Percentiles rank a stretch among this genome's conserved stretches.
Conservation (phyloP, 2,797 vertebrate genomes). For the Acomys russatus region DNA sequence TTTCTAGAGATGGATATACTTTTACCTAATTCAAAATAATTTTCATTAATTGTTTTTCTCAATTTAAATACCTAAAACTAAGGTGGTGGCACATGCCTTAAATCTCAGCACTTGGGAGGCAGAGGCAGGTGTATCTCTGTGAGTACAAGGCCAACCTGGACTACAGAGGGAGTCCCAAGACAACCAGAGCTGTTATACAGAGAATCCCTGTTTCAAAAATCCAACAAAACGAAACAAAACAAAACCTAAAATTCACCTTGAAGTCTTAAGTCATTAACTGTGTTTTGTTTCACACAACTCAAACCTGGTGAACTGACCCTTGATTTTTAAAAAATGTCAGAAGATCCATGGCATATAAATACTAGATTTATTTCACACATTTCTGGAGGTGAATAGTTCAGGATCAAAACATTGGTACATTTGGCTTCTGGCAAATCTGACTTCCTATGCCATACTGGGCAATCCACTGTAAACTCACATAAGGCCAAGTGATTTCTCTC, state of each 20-base stretch:
- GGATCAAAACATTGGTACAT: background rate
- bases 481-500: background rate
- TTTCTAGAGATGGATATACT: background rate
- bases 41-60: background rate
- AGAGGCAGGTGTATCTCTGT: no score
- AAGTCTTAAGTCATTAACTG: background rate
- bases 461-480: background rate
- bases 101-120: no score
- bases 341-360: background rate
- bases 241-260: background rate
- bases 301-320: background rate
- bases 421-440: background rate
- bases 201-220: no score
- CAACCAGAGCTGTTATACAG: no score
- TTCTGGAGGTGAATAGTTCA: background rate
- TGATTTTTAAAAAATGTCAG: background rate
- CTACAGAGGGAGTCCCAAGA: no score
- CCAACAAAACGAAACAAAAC: no score
- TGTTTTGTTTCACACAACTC: background rate
- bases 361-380: background rate
- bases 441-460: background rate
- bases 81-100: no score
- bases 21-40: constrained; percentile 23
- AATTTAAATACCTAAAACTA: background rate
- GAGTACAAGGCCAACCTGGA: no score